Evolutionary conservation across 1,140 invertebrate genomes (phyloP).

Genomic region (Adelges cooleyi): DNA sequence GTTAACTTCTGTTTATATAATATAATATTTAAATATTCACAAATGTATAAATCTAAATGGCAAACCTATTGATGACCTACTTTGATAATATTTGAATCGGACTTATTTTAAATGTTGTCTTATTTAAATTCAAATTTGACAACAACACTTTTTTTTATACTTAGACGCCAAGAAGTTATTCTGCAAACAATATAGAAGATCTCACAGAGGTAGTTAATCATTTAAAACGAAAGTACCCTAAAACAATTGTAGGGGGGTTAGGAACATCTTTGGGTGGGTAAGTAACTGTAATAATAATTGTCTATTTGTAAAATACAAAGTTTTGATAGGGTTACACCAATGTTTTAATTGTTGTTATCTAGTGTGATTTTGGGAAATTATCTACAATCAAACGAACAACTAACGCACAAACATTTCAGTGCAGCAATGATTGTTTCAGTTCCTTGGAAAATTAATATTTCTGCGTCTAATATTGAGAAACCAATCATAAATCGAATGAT

Average conservation of each 20-base stretch:
- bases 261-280: constrained; percentile 73
- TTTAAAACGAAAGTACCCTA: constrained; percentile 49
- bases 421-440: constrained; percentile 70
- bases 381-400: constrained; percentile 49
- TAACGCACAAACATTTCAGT: constrained; percentile 45
- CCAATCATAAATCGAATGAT: constrained; percentile 62
- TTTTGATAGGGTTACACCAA: not conserved
- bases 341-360: constrained; percentile 27
- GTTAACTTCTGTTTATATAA: not conserved
- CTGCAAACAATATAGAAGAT: constrained; percentile 70
- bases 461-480: constrained; percentile 59
- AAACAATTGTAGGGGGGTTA: constrained; percentile 56
- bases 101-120: too few relatives aligned
- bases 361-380: constrained; percentile 67
- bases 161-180: constrained; percentile 70
- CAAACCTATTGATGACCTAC: too few relatives aligned
- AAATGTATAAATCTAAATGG: too few relatives aligned
- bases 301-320: not conserved
- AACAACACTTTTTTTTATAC: constrained; percentile 33
- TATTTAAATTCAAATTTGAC: not conserved
- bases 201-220: constrained; percentile 61
- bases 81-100: not conserved
- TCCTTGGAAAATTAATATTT: constrained; percentile 67
- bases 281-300: constrained; percentile 11
- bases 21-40: too few relatives aligned